phyloP scores from a whole-genome alignment of 2,797 vertebrate species.

The Philypnodon macrostomus region DNA sequence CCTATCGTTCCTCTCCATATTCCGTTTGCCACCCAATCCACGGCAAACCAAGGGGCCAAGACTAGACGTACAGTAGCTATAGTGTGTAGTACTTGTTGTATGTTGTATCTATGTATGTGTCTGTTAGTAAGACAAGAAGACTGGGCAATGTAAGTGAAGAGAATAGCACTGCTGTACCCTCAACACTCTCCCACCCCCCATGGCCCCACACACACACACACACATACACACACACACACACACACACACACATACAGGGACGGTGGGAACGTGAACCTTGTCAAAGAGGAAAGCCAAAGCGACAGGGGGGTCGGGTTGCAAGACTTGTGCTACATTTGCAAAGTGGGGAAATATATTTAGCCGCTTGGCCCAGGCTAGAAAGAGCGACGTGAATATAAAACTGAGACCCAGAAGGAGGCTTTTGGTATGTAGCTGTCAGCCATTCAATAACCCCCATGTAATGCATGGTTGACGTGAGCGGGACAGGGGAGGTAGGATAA shows the following conservation, averaged over 20 bases:
- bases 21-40: slow-evolving; percentile 70
- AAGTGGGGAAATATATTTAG: slow-evolving; percentile 84
- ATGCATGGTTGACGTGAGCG: slow-evolving; percentile 65
- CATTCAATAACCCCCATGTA: slow-evolving; percentile 67
- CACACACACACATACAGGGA: slow-evolving; percentile 46
- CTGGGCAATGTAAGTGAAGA: slow-evolving; percentile 42
- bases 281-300: slow-evolving; percentile 63
- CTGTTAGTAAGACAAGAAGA: slow-evolving; percentile 54
- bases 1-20: slow-evolving; percentile 78
- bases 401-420: slow-evolving; percentile 70
- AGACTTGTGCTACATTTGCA: slow-evolving; percentile 87
- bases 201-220: slow-evolving; percentile 37
- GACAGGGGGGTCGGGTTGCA: slow-evolving; percentile 76
- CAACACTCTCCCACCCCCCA: slow-evolving; percentile 34
- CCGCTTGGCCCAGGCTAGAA: slow-evolving; percentile 64
- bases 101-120: slow-evolving; percentile 32
- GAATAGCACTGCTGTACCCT: slow-evolving; percentile 60
- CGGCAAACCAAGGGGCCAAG: slow-evolving; percentile 69
- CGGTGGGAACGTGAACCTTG: slow-evolving; percentile 74
- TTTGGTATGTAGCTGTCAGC: slow-evolving; percentile 79
- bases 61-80: neutral
- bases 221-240: slow-evolving; percentile 31
- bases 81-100: slow-evolving; percentile 36
- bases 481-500: slow-evolving; percentile 19
- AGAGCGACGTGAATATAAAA: slow-evolving; percentile 65